Percentiles rank a stretch among this genome's conserved stretches.
These are phyloP conservation scores for Centropristis striata DNA, from an alignment of 2,113 vertebrate genomes.

Conservation along the genomic window DNA sequence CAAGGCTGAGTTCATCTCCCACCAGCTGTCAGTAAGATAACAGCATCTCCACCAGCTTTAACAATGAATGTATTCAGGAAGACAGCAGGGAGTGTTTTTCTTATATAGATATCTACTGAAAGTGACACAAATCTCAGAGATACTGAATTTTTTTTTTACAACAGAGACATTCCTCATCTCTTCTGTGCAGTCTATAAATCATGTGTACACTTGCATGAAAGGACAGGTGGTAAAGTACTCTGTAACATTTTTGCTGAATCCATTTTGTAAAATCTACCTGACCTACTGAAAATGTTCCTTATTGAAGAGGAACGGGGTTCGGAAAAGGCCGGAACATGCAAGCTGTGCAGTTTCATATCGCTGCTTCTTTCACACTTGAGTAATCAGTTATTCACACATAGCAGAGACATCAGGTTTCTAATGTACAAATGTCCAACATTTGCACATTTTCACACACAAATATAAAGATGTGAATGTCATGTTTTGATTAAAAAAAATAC, in stretches of 20 bases:
- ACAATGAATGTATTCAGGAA: constrained; percentile 72
- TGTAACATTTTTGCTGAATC: constrained; percentile 40
- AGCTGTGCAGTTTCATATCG: constrained; percentile 53
- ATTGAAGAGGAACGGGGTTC: constrained; percentile 2
- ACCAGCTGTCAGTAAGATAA: constrained; percentile 53
- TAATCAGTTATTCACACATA: constrained; percentile 66
- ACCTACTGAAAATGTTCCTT: constrained; percentile 39
- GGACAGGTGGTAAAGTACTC: constrained; percentile 9
- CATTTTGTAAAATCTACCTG: constrained; percentile 39
- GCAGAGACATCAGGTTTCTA: constrained; percentile 43
- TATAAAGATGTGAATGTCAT: neutral
- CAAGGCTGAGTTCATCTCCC: constrained; percentile 56
- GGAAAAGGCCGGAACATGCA: constrained; percentile 44
- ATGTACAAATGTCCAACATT: constrained; percentile 6
- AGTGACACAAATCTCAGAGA: constrained; percentile 50
- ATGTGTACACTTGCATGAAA: neutral
- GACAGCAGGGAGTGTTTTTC: constrained; percentile 26
- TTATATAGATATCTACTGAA: constrained; percentile 42
- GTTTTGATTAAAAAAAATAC: neutral
- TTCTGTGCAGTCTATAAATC: constrained; percentile 41
- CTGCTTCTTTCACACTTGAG: constrained; percentile 47
- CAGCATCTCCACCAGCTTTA: constrained; percentile 30
- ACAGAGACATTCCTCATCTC: constrained; percentile 30
- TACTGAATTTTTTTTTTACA: constrained; percentile 16
- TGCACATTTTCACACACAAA: constrained; percentile 8